These are phyloP conservation scores for Gryon sp. DNA, from an alignment of 1,140 invertebrate genomes.

Conservation along the genomic window DNA sequence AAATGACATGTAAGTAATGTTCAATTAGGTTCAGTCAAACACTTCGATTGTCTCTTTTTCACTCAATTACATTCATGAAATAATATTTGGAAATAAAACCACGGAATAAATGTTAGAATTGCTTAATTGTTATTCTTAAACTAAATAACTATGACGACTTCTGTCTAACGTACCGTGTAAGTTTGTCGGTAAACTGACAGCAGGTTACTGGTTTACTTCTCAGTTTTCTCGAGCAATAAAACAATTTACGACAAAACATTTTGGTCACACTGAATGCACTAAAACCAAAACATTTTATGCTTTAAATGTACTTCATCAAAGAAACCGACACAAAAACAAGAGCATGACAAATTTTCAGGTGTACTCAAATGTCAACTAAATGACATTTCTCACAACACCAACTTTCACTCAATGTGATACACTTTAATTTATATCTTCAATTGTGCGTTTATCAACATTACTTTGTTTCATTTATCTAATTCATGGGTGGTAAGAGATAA, in stretches of 20 bases:
- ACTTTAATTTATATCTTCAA: conserved; percentile 12
- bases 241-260: conserved; percentile 52
- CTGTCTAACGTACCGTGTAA: conserved; percentile 40
- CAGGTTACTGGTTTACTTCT: conserved; percentile 20
- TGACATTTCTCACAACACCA: conserved; percentile 19
- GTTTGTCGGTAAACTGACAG: conserved; percentile 48
- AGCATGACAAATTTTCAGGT: conserved; percentile 56
- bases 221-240: conserved; percentile 46
- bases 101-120: background rate
- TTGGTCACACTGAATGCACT: conserved; percentile 24
- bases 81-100: no score
- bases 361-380: conserved; percentile 21
- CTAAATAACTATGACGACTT: conserved; percentile 2
- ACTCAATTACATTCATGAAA: background rate
- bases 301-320: conserved; percentile 18
- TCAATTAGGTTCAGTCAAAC: conserved; percentile 35
- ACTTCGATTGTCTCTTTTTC: conserved; percentile 1
- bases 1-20: conserved; percentile 34
- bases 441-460: no score
- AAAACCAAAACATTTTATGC: conserved; percentile 37
- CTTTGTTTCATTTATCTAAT: no score
- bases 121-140: conserved; percentile 1
- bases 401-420: conserved; percentile 31
- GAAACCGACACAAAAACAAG: conserved; percentile 38
- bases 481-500: no score